These are phyloP conservation scores for Bombylius discolor DNA, from an alignment of 2,888 invertebrate genomes.

Conservation along the genomic window DNA sequence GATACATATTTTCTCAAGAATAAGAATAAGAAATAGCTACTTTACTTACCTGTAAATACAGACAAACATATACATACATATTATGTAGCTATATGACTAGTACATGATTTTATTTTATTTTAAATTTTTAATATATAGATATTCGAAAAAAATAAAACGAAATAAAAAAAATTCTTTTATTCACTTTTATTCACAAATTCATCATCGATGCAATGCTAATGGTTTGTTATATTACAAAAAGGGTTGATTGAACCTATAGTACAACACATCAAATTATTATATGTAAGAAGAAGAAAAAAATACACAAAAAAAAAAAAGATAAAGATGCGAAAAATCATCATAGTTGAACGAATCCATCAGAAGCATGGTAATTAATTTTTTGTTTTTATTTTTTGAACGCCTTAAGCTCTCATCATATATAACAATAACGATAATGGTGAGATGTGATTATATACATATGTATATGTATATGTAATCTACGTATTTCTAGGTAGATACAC, in stretches of 20 bases:
- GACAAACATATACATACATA: no score
- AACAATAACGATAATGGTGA: neutral
- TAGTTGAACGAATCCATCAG: neutral
- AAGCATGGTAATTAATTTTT: constrained; percentile 5
- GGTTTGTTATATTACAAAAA: neutral
- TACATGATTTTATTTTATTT: no score
- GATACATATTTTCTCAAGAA: no score
- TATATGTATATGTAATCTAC: no score
- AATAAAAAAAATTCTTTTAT: no score
- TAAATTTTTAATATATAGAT: no score
- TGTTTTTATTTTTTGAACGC: neutral
- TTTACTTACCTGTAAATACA: no score
- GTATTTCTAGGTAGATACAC: no score
- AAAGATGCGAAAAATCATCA: neutral
- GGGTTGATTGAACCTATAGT: constrained; percentile 3
- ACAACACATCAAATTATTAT: neutral
- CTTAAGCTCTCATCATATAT: neutral
- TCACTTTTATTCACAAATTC: neutral
- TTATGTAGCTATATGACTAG: no score
- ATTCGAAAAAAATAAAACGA: no score
- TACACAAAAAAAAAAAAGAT: neutral
- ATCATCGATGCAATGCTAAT: neutral
- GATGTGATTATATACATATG: neutral
- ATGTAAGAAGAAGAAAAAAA: neutral
- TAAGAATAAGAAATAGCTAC: no score